phyloP scores from a whole-genome alignment of 2,113 vertebrate species.

The Mustela nigripes region DNA sequence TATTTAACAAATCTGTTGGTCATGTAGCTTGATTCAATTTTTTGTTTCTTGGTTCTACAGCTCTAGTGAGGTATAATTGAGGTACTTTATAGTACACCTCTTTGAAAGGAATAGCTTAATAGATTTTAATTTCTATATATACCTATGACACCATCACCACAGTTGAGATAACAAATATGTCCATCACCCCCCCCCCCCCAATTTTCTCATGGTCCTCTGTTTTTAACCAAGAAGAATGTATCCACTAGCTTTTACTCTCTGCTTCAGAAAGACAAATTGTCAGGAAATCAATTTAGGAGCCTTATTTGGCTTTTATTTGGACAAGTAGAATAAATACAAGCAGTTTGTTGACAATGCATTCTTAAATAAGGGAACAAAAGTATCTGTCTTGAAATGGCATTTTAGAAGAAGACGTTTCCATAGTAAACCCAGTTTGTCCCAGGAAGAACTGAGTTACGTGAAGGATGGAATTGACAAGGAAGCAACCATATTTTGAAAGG shows the following conservation, averaged over 20 bases:
- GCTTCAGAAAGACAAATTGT: constrained; percentile 72
- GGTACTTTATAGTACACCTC: neutral
- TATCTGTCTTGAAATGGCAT: constrained; percentile 79
- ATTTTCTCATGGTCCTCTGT: neutral
- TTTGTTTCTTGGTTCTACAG: constrained; percentile 38
- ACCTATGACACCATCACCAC: neutral
- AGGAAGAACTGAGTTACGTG: constrained; percentile 78
- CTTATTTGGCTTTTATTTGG: constrained; percentile 75
- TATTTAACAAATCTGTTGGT: constrained; percentile 26
- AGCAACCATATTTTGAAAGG: constrained; percentile 81
- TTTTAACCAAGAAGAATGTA: constrained; percentile 46
- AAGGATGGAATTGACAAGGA: constrained; percentile 82
- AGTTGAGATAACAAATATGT: neutral
- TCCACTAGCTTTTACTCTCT: neutral
- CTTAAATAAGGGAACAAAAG: constrained; percentile 78
- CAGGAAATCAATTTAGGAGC: constrained; percentile 69
- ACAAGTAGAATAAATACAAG: constrained; percentile 79
- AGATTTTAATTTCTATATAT: neutral
- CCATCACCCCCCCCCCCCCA: neutral
- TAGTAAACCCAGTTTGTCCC: constrained; percentile 83
- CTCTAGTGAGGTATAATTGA: neutral
- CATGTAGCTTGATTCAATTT: neutral
- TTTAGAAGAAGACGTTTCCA: constrained; percentile 83
- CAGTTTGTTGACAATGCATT: constrained; percentile 78
- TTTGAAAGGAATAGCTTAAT: constrained; percentile 33